phyloP scores from a whole-genome alignment of 2,888 invertebrate species.

The Trachelus tabidus region DNA sequence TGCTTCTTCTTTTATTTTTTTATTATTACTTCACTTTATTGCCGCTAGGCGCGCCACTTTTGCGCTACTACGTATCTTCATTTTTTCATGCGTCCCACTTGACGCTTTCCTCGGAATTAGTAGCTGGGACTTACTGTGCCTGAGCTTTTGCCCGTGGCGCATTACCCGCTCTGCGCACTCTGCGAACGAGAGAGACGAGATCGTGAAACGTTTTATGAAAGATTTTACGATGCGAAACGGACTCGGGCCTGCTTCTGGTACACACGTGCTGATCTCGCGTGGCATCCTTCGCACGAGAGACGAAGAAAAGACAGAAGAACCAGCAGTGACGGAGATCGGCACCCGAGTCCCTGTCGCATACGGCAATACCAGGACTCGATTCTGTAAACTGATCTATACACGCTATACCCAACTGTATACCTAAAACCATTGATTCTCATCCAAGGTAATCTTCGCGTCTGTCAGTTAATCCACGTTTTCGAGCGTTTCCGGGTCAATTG shows the following conservation, averaged over 20 bases:
- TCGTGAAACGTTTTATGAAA: slow-evolving; percentile 62
- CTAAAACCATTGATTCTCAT: background rate
- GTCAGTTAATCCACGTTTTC: slow-evolving; percentile 22
- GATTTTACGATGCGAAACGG: slow-evolving; percentile 48
- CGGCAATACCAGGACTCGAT: background rate
- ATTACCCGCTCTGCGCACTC: background rate
- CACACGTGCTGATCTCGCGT: slow-evolving; percentile 51
- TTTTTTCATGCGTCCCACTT: background rate
- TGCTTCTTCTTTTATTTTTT: background rate
- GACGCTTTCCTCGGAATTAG: background rate
- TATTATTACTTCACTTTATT: background rate
- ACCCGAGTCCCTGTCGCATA: background rate
- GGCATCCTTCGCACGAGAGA: background rate
- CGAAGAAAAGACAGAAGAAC: slow-evolving; percentile 1
- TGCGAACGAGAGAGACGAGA: slow-evolving; percentile 16
- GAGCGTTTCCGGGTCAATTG: slow-evolving; percentile 55
- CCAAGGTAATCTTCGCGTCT: background rate
- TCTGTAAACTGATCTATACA: background rate
- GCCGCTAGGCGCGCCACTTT: background rate
- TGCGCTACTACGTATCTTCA: background rate
- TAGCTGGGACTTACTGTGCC: background rate
- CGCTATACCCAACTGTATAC: background rate
- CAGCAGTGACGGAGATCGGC: background rate
- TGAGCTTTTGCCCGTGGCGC: background rate
- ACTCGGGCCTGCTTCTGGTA: slow-evolving; percentile 46